Conservation (phyloP, 2,113 vertebrate species). For the Pyxicephalus adspersus region DNA sequence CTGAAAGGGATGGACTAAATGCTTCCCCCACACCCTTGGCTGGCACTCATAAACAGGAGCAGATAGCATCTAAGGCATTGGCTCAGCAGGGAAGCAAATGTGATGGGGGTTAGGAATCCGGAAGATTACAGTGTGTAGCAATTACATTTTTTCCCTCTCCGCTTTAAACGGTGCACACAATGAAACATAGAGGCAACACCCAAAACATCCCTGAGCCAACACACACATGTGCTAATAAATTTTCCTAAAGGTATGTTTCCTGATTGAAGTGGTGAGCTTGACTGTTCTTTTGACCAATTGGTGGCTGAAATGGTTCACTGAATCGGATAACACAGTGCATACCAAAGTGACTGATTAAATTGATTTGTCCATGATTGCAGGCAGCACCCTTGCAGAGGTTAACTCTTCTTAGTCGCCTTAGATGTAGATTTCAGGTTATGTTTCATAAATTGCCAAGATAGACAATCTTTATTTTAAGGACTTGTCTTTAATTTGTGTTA, state of each 20-base stretch:
- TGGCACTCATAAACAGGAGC: constrained; percentile 48
- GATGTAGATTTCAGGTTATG: no score
- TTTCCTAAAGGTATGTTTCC: constrained; percentile 42
- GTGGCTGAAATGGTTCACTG: constrained; percentile 65
- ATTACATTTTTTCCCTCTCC: constrained; percentile 26
- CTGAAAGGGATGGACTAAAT: constrained; percentile 64
- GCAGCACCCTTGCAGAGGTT: constrained; percentile 58
- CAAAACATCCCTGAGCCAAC: constrained; percentile 48
- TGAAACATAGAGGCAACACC: constrained; percentile 17
- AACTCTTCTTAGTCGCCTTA: constrained; percentile 59
- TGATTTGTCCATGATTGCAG: constrained; percentile 59
- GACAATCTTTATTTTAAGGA: no score
- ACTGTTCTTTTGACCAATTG: constrained; percentile 62
- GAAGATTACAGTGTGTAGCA: constrained; percentile 51
- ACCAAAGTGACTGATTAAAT: constrained; percentile 68
- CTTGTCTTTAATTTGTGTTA: no score
- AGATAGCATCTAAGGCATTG: constrained; percentile 56
- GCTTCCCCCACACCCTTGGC: constrained; percentile 55
- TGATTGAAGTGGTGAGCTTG: constrained; percentile 58
- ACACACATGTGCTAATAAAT: constrained; percentile 47
- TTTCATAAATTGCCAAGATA: no score
- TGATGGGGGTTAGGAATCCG: constrained; percentile 48
- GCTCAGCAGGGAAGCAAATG: constrained; percentile 55
- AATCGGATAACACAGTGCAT: constrained; percentile 64
- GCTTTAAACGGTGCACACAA: constrained; percentile 30